These are phyloP conservation scores for Sitta europaea DNA, from an alignment of 2,113 vertebrate genomes.

Conservation along the genomic window DNA sequence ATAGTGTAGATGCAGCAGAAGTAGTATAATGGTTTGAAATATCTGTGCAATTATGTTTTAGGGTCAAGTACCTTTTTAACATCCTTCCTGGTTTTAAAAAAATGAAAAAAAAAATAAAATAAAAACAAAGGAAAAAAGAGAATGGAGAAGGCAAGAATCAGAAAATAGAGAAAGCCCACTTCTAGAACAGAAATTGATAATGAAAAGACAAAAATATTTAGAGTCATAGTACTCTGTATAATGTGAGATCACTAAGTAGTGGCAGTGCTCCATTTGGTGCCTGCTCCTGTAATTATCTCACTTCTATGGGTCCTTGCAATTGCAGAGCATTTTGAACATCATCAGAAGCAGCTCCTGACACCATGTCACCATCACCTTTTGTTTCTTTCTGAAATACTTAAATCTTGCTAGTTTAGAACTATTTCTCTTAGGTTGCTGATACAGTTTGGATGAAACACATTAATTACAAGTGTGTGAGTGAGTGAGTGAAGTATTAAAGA, in stretches of 20 bases:
- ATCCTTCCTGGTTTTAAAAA: neutral
- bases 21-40: neutral
- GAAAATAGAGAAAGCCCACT: neutral
- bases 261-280: neutral
- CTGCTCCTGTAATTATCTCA: neutral
- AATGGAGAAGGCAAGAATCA: neutral
- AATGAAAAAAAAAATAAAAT: no score
- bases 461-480: neutral
- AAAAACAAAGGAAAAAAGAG: neutral
- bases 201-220: neutral
- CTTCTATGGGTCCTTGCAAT: neutral
- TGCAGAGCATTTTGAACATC: neutral
- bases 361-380: neutral
- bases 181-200: neutral
- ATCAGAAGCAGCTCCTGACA: neutral
- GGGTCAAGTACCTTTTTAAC: neutral
- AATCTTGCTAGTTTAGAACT: neutral
- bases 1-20: neutral
- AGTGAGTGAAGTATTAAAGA: neutral
- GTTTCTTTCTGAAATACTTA: neutral
- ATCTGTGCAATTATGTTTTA: neutral
- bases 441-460: accelerated
- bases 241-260: neutral
- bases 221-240: neutral
- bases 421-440: neutral